Conservation (phyloP, 2,888 invertebrate species). For the Drosophila algonquin region DNA sequence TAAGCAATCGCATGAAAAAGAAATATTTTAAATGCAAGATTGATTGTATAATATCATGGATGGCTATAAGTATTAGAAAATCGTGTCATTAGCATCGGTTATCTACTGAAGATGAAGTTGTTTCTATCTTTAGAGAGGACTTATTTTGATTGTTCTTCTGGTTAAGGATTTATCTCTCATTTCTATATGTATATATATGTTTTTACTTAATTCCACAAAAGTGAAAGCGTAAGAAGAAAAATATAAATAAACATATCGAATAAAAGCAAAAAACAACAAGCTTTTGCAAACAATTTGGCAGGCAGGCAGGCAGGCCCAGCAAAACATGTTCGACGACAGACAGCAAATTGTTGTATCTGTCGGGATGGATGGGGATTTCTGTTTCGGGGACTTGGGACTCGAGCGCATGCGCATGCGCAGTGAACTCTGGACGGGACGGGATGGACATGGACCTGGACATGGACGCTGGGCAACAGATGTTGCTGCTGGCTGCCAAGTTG, state of each 20-base stretch:
- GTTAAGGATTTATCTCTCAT: no score
- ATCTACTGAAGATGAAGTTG: no score
- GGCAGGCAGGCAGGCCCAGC: constrained; percentile 20
- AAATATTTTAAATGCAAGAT: constrained; percentile 3
- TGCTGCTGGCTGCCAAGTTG: constrained; percentile 50
- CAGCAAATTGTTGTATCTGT: constrained; percentile 44
- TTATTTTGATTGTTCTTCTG: not conserved
- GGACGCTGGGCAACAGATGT: constrained; percentile 63
- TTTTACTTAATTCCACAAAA: constrained; percentile 8
- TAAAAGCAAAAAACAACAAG: constrained; percentile 23
- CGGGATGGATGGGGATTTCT: constrained; percentile 34
- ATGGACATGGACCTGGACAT: constrained; percentile 12
- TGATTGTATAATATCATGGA: not conserved
- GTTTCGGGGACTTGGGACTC: constrained; percentile 12
- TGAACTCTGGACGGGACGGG: constrained; percentile 34
- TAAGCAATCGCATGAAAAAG: constrained; percentile 9
- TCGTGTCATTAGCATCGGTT: not conserved
- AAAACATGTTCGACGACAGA: constrained; percentile 44
- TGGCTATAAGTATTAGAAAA: not conserved
- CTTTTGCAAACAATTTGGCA: constrained; percentile 51
- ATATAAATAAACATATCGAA: constrained; percentile 29
- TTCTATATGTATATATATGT: not conserved
- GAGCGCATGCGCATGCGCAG: constrained; percentile 21
- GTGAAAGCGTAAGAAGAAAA: constrained; percentile 26
- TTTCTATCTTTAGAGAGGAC: no score